These are phyloP conservation scores for Embidobia sp. DNA, from an alignment of 2,888 invertebrate species.

Conservation along the genomic window DNA sequence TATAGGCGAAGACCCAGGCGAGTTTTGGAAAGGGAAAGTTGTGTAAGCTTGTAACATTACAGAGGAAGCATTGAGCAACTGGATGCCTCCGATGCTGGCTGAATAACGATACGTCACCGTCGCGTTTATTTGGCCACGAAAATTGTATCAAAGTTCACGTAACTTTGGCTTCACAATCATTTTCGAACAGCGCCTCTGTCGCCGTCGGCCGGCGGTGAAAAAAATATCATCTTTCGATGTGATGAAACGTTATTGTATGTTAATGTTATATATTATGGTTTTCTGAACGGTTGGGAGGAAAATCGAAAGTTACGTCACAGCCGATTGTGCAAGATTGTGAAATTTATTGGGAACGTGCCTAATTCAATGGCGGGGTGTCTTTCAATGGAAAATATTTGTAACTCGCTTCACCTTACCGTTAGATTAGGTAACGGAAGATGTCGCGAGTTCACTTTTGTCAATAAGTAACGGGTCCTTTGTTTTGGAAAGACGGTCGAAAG, in stretches of 20 bases:
- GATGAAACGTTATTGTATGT: slow-evolving; percentile 55
- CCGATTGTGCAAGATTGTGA: slow-evolving; percentile 44
- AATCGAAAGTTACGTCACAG: slow-evolving; percentile 43
- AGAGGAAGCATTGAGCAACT: slow-evolving; percentile 39
- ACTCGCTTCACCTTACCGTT: slow-evolving; percentile 30
- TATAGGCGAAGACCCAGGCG: slow-evolving; percentile 42
- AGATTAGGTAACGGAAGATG: slow-evolving; percentile 35
- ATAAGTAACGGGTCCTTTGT: slow-evolving; percentile 36
- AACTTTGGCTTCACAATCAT: slow-evolving; percentile 10
- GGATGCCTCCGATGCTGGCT: slow-evolving; percentile 39
- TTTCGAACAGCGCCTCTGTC: slow-evolving; percentile 6
- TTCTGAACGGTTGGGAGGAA: slow-evolving; percentile 35
- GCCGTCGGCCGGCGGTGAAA: no score
- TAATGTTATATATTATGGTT: slow-evolving; percentile 44
- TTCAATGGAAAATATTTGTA: slow-evolving; percentile 31
- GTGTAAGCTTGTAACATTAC: slow-evolving; percentile 27
- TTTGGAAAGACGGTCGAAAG: no score
- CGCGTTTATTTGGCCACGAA: slow-evolving; percentile 29
- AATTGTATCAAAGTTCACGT: slow-evolving; percentile 46
- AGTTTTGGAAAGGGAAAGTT: slow-evolving; percentile 60
- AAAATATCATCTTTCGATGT: slow-evolving; percentile 31
- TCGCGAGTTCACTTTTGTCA: slow-evolving; percentile 18
- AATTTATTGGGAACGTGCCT: slow-evolving; percentile 48
- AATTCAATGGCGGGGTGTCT: slow-evolving; percentile 36
- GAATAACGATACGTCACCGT: slow-evolving; percentile 46